Evolutionary conservation across 1,140 invertebrate species (phyloP), one percentile per base, ranked within the genome.

Genomic region (Bilobella aurantiaca): DNA sequence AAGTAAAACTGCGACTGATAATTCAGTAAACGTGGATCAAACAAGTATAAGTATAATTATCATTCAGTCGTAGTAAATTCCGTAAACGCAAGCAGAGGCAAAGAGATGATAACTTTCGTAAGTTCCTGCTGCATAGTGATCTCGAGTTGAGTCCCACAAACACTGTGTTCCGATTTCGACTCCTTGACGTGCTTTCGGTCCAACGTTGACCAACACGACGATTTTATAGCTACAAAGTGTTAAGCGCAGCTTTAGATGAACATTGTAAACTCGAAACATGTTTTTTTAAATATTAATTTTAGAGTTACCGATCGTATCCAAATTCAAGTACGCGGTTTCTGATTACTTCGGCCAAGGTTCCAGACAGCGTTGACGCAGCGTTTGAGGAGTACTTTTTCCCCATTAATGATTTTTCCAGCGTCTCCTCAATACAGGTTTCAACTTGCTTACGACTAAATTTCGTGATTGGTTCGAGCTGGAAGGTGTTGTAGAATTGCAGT

Each of bases 71-170:
- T 16, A 53, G 23, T 53, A 53, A 23, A 53, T 53, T 23, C 49
- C 49, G 23, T 53, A 53, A 5, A 53, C 49, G 49, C 49, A 53
- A 23, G 49, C 49, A 53, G 49, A 53, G 23, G 49, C 49, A 23
- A 53, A 53, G 12, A 53, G 23, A 23, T 53, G 3, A 23, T 53
- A 53, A 23, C 21, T 53, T 23, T 53, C 3, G 49, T 18, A 53
- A 8, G 23, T 5, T 5, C 12, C 12, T 14, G 14, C 5, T 8
- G 49, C 49, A 53, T 23, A 53, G 49, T 12, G 5, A 23, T 53
- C 49, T 53, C 49, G 49, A 5, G 8, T 23, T 14, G 49, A 18
- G 23, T 53, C 49, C 49, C 49, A 53, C 12, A 53, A 23, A 53
- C 49, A 53, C 49, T 53, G 14, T 12, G 23, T 16, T 23, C 8